phyloP scores from a whole-genome alignment of 2,113 vertebrate species.

The Prunella fulvescens region DNA sequence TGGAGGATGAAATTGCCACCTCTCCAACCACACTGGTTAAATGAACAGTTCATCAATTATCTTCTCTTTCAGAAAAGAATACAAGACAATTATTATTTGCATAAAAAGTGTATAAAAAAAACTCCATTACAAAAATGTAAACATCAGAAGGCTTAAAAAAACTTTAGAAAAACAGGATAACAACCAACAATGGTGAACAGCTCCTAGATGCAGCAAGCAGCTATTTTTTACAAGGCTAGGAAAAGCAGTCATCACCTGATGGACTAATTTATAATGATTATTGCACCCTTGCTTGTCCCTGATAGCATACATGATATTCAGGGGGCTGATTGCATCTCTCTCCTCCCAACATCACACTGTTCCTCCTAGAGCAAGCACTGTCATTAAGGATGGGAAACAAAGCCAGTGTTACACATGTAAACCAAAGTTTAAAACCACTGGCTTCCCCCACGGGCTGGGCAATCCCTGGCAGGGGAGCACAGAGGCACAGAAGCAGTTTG shows the following conservation, averaged over 20 bases:
- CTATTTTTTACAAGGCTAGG: neutral
- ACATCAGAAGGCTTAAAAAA: no score
- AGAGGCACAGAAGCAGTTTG: neutral
- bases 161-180: no score
- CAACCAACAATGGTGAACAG: neutral
- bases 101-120: no score
- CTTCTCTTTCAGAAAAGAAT: no score
- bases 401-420: neutral
- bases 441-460: neutral
- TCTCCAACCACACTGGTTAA: no score
- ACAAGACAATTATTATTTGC: no score
- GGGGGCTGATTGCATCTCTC: neutral
- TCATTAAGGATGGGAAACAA: slow-evolving; percentile 39
- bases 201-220: neutral
- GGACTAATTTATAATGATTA: neutral
- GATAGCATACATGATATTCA: neutral
- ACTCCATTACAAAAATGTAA: no score
- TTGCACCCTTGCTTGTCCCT: neutral
- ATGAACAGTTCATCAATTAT: no score
- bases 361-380: neutral
- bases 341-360: neutral
- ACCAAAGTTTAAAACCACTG: neutral
- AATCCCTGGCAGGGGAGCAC: neutral
- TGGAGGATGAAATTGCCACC: no score
- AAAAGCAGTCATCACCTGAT: neutral